phyloP scores from a whole-genome alignment of 2,888 invertebrate genomes.

The Anagyrus pseudococci region DNA sequence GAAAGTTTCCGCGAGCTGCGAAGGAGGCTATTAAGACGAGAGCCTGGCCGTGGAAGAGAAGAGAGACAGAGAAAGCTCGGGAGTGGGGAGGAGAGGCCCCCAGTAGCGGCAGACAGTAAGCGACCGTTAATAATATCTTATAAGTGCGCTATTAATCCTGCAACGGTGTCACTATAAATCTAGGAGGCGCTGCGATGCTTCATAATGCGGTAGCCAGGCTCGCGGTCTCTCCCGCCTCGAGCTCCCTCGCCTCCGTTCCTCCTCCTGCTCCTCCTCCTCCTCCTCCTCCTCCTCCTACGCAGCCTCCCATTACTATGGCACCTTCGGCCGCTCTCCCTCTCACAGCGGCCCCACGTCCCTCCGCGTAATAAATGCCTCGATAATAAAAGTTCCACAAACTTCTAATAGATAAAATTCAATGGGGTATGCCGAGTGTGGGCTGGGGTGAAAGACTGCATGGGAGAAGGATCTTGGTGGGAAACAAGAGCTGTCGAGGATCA shows the following conservation, averaged over 20 bases:
- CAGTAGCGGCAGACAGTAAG: conserved; percentile 41
- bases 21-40: conserved; percentile 26
- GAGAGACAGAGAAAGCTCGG: conserved; percentile 3
- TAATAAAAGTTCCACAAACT: conserved; percentile 44
- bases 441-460: background rate
- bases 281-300: too few relatives aligned
- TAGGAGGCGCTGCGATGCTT: conserved; percentile 31
- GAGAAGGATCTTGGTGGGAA: background rate
- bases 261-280: too few relatives aligned
- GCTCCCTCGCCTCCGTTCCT: conserved; percentile 1
- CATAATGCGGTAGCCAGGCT: conserved; percentile 34
- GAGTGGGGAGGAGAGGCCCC: too few relatives aligned
- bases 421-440: background rate
- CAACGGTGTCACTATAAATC: conserved; percentile 45
- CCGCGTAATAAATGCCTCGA: conserved; percentile 43
- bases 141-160: conserved; percentile 47
- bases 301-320: too few relatives aligned
- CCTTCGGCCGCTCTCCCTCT: background rate
- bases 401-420: conserved; percentile 39
- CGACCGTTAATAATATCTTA: conserved; percentile 47
- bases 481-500: background rate
- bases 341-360: conserved; percentile 14
- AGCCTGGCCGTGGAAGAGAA: conserved; percentile 7
- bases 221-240: too few relatives aligned
- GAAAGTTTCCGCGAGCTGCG: conserved; percentile 26